Evolutionary conservation across 2,888 invertebrate species (phyloP), one percentile per base, ranked within the genome.

Genomic region (Limulus polyphemus): DNA sequence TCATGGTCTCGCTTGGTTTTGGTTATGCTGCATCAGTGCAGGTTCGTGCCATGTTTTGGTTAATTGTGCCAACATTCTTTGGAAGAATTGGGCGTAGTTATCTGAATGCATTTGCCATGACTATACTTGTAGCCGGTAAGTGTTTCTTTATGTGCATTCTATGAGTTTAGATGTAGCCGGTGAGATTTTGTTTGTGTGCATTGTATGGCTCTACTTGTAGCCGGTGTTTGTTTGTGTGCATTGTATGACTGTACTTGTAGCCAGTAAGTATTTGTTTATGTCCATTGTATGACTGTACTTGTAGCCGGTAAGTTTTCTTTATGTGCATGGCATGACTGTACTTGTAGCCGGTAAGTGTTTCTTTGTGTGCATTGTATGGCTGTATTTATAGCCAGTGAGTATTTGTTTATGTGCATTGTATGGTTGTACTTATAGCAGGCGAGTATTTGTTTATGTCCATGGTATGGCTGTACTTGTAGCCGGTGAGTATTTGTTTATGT

Each of bases 11-110:
- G 12, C 11, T 62, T 3, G 59, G 59, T 13, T 49, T 58, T 1
- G 62, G 65, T 7, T 65, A 49, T n/a, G 62, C 65, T 16, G 2
- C 59, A 3, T 65, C 65, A 1, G 62, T 58, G 7, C 62, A 65
- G 47, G 59, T 65, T 11, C 55, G 65, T 0, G 62, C 62, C 57
- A 62, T 65, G 4, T 65, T 62, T 49, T 59, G 56, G 13, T 50
- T 65, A 12, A 57, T 62, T 10, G 52, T 65, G 11, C 62, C 65
- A 1, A 55, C 47, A 2, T 51, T 62, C 32, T 65, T 50, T 13
- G 65, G 65, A 5, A 60, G 58, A 46, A 51, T 59, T 10, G 65
- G 65, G 9, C 11, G 65, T 7, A 59, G 61, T 11, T 65, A 62
- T 13, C 47, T 61, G 16, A 59, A 49, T 51, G 62, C 62, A 10